Conservation (phyloP, 2,888 invertebrate genomes). For the Timema cristinae region DNA sequence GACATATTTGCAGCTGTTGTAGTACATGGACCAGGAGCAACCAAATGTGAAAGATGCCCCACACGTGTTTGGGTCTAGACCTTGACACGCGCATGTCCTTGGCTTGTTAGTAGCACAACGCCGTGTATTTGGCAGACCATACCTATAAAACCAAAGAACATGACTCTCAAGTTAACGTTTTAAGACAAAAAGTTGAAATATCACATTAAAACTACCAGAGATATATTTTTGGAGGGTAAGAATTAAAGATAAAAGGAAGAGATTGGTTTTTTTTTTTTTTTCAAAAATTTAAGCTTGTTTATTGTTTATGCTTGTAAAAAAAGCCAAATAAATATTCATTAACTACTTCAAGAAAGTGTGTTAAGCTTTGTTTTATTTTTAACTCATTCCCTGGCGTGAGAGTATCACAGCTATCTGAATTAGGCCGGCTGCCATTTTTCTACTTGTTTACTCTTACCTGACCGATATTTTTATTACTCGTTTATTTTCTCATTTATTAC, state of each 20-base stretch:
- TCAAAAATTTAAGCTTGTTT: background rate
- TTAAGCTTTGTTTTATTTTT: too few relatives aligned
- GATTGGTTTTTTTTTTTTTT: background rate
- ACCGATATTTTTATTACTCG: too few relatives aligned
- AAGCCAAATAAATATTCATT: too few relatives aligned
- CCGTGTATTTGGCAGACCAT: constrained; percentile 76
- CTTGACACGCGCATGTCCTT: constrained; percentile 94
- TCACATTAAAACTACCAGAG: background rate
- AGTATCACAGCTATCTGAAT: too few relatives aligned
- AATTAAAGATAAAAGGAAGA: background rate
- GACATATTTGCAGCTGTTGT: constrained; percentile 96
- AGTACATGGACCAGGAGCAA: constrained; percentile 98
- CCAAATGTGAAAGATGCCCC: constrained; percentile 96
- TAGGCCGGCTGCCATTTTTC: too few relatives aligned
- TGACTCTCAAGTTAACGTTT: too few relatives aligned
- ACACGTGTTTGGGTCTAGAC: constrained; percentile 79
- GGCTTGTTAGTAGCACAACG: constrained; percentile 86
- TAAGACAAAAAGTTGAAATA: background rate
- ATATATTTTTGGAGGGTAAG: background rate
- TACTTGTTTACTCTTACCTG: too few relatives aligned
- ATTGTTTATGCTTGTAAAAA: background rate
- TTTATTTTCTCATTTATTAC: too few relatives aligned
- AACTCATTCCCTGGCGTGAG: too few relatives aligned
- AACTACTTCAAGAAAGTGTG: too few relatives aligned
- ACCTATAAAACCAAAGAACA: constrained; percentile 44